These are phyloP conservation scores for Deladenus siricidicola DNA, from an alignment of 2,888 invertebrate genomes.

Conservation along the genomic window DNA sequence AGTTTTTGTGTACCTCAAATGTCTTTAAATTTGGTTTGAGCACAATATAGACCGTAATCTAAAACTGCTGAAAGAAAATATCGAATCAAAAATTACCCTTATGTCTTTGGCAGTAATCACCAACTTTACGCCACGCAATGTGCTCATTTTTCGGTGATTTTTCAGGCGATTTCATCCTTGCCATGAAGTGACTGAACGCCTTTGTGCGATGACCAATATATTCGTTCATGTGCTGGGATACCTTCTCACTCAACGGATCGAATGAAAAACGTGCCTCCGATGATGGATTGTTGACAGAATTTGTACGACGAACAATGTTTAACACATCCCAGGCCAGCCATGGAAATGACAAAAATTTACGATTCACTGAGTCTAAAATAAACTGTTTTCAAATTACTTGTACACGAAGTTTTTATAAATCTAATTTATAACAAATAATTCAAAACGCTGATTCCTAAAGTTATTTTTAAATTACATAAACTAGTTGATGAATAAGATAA, in stretches of 20 bases:
- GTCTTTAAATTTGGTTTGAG: no score
- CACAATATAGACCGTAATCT: no score
- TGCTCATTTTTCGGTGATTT: conserved; percentile 5
- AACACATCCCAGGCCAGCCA: conserved; percentile 45
- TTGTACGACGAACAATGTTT: conserved; percentile 21
- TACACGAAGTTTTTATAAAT: no score
- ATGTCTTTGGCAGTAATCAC: conserved; percentile 10
- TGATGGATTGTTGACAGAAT: conserved; percentile 11
- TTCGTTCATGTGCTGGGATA: conserved; percentile 19
- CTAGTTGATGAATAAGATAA: conserved; percentile 6
- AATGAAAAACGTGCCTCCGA: conserved; percentile 17
- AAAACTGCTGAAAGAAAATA: no score
- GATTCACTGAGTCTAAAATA: conserved; percentile 10
- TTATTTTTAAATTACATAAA: background rate
- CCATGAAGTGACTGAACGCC: conserved; percentile 2
- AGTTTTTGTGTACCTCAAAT: no score
- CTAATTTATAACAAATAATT: no score
- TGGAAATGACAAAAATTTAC: conserved; percentile 37
- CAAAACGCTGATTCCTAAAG: no score
- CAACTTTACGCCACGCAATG: background rate
- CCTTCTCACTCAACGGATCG: conserved; percentile 22
- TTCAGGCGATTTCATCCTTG: conserved; percentile 1
- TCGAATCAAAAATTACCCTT: no score
- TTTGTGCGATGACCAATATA: conserved; percentile 14
- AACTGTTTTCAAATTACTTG: no score